A percentile compares a stretch with the other conserved stretches of the same genome.
These are phyloP conservation scores for Ceraclea dissimilis DNA, from an alignment of 2,888 invertebrate genomes.

Conservation along the genomic window DNA sequence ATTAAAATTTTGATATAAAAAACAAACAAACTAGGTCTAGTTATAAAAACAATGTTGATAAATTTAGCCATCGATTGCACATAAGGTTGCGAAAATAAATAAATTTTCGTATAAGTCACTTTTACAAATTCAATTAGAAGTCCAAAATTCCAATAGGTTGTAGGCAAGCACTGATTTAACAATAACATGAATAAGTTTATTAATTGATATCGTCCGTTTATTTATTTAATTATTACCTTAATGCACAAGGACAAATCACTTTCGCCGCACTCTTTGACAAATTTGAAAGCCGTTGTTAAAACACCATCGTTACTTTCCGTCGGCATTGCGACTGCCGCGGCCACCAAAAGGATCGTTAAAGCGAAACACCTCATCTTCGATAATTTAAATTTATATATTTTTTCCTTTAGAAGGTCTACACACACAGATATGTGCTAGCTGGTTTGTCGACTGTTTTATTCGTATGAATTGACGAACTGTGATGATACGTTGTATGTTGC, in stretches of 20 bases:
- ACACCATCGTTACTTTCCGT: slow-evolving; percentile 46
- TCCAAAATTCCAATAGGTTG: too few species aligned
- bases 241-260: slow-evolving; percentile 63
- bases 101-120: too few species aligned
- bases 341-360: slow-evolving; percentile 42
- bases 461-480: slow-evolving; percentile 22
- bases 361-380: slow-evolving; percentile 42
- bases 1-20: neutral
- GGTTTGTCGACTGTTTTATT: slow-evolving; percentile 4
- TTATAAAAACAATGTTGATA: neutral
- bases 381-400: neutral
- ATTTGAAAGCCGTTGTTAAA: slow-evolving; percentile 56
- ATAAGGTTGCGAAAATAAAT: too few species aligned
- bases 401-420: neutral
- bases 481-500: slow-evolving; percentile 16
- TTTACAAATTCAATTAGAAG: too few species aligned
- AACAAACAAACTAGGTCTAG: neutral
- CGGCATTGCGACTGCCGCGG: slow-evolving; percentile 39
- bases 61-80: too few species aligned
- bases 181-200: too few species aligned
- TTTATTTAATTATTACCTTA: slow-evolving; percentile 53
- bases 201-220: too few species aligned
- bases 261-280: slow-evolving; percentile 63
- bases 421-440: neutral
- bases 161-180: too few species aligned